These are phyloP conservation scores for Zaprionus taronus DNA, from an alignment of 1,140 invertebrate genomes.

Conservation along the genomic window DNA sequence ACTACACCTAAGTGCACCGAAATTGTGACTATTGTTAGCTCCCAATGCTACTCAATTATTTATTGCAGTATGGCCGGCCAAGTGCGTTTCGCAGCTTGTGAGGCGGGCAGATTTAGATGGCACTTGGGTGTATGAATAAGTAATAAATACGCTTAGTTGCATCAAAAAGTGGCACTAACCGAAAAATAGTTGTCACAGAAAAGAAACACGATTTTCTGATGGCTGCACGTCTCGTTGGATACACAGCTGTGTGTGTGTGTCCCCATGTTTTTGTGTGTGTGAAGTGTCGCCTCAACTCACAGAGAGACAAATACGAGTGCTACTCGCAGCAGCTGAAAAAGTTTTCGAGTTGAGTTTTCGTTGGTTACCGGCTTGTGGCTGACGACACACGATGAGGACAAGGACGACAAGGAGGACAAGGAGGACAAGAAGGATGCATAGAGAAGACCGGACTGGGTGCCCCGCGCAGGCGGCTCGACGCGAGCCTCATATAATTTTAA, in stretches of 20 bases:
- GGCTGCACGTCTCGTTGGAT: constrained; percentile 41
- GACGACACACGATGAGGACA: constrained; percentile 51
- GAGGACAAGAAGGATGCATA: constrained; percentile 29
- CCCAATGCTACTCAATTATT: constrained; percentile 67
- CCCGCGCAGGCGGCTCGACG: constrained; percentile 24
- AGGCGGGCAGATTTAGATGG: constrained; percentile 53
- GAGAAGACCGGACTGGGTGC: constrained; percentile 12
- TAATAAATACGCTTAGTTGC: constrained; percentile 82
- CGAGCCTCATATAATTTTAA: constrained; percentile 81
- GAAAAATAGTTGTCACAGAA: constrained; percentile 72
- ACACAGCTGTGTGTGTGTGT: background rate
- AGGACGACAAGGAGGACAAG: background rate
- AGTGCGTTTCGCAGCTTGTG: constrained; percentile 29
- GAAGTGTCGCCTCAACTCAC: constrained; percentile 52
- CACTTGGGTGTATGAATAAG: constrained; percentile 75
- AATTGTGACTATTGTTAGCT: constrained; percentile 54
- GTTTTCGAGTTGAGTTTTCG: constrained; percentile 79
- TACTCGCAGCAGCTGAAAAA: constrained; percentile 48
- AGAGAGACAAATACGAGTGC: constrained; percentile 27
- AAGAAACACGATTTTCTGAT: constrained; percentile 57
- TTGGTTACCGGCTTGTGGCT: constrained; percentile 81
- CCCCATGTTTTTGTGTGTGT: constrained; percentile 10
- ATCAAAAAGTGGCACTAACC: constrained; percentile 77
- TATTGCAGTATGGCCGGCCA: constrained; percentile 35
- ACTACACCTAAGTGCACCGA: constrained; percentile 45